A percentile compares a stretch with the other conserved stretches of the same genome.
Conservation (phyloP, 2,113 vertebrate species). For the Barnardius zonarius region DNA sequence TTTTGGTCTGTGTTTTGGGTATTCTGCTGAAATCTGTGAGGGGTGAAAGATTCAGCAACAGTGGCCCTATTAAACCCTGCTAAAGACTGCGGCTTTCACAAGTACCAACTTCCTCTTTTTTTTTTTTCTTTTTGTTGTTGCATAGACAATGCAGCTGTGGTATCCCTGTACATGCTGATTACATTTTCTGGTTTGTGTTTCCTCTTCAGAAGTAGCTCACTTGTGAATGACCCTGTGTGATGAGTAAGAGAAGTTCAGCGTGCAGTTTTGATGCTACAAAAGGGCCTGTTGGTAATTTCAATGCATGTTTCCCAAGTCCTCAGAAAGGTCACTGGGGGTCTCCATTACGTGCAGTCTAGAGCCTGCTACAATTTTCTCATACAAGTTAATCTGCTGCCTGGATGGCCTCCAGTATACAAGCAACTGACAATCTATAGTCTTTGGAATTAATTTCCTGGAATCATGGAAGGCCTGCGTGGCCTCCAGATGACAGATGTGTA, state of each 20-base stretch:
- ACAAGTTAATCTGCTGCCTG: constrained; percentile 73
- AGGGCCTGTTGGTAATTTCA: constrained; percentile 38
- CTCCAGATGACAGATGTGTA: constrained; percentile 69
- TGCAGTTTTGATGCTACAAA: constrained; percentile 24
- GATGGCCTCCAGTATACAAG: constrained; percentile 62
- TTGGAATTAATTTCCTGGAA: constrained; percentile 77
- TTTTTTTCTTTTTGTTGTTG: background rate
- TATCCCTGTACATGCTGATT: background rate
- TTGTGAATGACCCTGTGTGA: constrained; percentile 21
- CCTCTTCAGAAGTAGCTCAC: constrained; percentile 17
- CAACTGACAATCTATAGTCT: constrained; percentile 61
- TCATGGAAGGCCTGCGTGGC: constrained; percentile 35
- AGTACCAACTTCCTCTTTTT: background rate
- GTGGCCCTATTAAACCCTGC: background rate
- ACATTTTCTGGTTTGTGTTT: constrained; percentile 32
- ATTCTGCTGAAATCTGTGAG: background rate
- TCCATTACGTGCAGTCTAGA: constrained; percentile 55
- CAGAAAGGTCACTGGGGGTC: constrained; percentile 56
- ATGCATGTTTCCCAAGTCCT: constrained; percentile 47
- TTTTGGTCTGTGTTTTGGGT: background rate
- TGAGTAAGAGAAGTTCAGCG: constrained; percentile 16
- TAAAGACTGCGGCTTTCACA: background rate
- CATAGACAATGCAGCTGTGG: background rate
- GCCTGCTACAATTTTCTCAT: constrained; percentile 66
- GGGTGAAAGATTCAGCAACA: background rate